Percentiles rank a stretch among this genome's conserved stretches.
Evolutionary conservation across 2,113 vertebrate genomes (phyloP).

Genomic region (Atractosteus spatula): DNA sequence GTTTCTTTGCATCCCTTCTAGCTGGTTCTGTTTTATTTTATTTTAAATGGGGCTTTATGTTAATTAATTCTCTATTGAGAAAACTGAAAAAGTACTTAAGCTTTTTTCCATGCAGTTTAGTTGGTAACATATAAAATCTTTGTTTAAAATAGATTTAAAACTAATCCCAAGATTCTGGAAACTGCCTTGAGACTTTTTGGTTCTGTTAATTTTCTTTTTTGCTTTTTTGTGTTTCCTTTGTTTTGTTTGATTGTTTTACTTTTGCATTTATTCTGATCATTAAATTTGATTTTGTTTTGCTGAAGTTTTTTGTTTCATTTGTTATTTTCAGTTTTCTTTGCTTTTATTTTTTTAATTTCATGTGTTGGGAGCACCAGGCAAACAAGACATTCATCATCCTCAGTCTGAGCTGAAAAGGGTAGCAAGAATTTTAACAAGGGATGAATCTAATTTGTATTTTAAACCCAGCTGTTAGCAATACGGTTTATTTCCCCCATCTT

Average conservation of each 20-base stretch:
- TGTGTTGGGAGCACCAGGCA: too few relatives aligned
- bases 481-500: too few relatives aligned
- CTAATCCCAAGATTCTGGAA: constrained; percentile 76
- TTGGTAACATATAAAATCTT: constrained; percentile 42
- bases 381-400: too few relatives aligned
- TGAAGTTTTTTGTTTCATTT: constrained; percentile 90
- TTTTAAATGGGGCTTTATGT: constrained; percentile 45
- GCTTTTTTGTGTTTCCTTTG: constrained; percentile 74
- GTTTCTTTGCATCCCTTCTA: constrained; percentile 71
- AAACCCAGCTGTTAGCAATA: too few relatives aligned
- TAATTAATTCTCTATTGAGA: constrained; percentile 19
- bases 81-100: constrained; percentile 31
- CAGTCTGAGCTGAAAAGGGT: too few relatives aligned
- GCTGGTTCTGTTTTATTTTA: constrained; percentile 63
- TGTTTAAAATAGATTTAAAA: constrained; percentile 74
- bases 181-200: constrained; percentile 81
- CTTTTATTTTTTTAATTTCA: constrained; percentile 27
- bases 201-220: constrained; percentile 81
- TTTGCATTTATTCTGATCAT: constrained; percentile 91
- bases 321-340: constrained; percentile 75
- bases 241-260: constrained; percentile 81
- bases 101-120: constrained; percentile 33
- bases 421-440: too few relatives aligned
- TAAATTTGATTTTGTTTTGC: constrained; percentile 99
- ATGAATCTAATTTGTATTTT: too few relatives aligned